These are phyloP conservation scores for Thysanoteuthis rhombus DNA, from an alignment of 2,888 invertebrate genomes.

Conservation along the genomic window DNA sequence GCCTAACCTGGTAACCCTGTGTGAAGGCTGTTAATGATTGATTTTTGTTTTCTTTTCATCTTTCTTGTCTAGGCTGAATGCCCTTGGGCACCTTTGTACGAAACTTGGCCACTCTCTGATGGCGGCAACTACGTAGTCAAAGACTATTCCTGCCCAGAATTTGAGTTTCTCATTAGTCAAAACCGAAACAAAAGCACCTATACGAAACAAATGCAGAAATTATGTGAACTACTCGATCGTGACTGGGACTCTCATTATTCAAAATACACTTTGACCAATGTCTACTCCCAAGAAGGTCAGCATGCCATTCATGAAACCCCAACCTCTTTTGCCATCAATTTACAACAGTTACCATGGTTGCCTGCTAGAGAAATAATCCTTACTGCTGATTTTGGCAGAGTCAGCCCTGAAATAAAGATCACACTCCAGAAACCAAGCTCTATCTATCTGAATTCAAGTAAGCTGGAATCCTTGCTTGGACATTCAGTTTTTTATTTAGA, in stretches of 20 bases:
- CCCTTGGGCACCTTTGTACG: conserved; percentile 52
- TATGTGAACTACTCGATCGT: conserved; percentile 49
- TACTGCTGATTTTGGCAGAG: conserved; percentile 30
- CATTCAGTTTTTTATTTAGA: conserved; percentile 58
- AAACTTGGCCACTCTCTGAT: conserved; percentile 46
- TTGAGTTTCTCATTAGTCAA: conserved; percentile 48
- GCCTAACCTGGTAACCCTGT: too few relatives aligned
- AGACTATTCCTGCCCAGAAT: conserved; percentile 58
- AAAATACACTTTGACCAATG: conserved; percentile 39
- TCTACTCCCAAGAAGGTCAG: conserved; percentile 41
- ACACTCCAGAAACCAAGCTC: conserved; percentile 36
- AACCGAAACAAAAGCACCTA: conserved; percentile 35
- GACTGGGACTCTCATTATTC: conserved; percentile 49
- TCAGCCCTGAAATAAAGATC: conserved; percentile 33
- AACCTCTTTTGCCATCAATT: conserved; percentile 56
- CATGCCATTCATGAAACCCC: conserved; percentile 43
- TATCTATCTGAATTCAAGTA: conserved; percentile 40
- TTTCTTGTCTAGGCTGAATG: conserved; percentile 46
- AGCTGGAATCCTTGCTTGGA: conserved; percentile 47
- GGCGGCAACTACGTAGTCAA: conserved; percentile 44
- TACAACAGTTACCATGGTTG: conserved; percentile 54
- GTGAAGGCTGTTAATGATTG: neutral
- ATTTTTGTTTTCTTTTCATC: neutral
- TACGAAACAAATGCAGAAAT: conserved; percentile 51
- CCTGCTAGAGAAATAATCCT: conserved; percentile 45